Evolutionary conservation across 2,797 vertebrate genomes (phyloP), one percentile per base, ranked within the genome.

Genomic region (Scleropages formosus): DNA sequence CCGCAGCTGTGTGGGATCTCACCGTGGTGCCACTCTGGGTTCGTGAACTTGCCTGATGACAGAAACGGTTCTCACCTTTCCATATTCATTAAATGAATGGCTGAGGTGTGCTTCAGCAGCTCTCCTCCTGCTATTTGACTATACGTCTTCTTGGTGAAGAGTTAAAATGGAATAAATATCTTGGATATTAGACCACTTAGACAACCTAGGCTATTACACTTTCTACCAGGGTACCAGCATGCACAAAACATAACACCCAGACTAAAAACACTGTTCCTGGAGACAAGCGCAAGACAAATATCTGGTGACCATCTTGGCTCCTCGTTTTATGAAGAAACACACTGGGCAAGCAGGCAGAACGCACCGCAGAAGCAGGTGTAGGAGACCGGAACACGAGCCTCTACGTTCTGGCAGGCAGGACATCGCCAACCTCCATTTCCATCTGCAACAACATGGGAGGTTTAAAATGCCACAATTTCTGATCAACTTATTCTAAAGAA

Each of bases 1-100:
- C 97, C 98, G 87, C 98, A 99, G 89, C 97, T 99, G 89, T 99
- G 97, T 56, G 98, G 98, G 85, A 99, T 99, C 93, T 99, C 97
- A 81, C 91, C 96, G 84, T 94, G 94, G 83, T 96, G 98, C 96
- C 95, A 98, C 85, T 98, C 97, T 0, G 98, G 98, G 86, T 99
- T 96, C 27, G 94, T 95, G 78, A 96, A 94, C 82, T 98, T 98
- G 75, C 95, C 98, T 99, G 89, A 24, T 7, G 65, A 77, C 44
- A 63, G 78, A 73, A 80, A 13, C 27, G 59, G 4, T 49, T 39
- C 22, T 8, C 4, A 66, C 53, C n/a, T n/a, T n/a, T n/a, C n/a
- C 0, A 62, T 24, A 78, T 61, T 3, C 10, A n/a, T 58, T 3
- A 58, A 58, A 2, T 3, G 10, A 3, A 13, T 4, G 3, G 58